Base-by-base conservation (phyloP, 2,888 invertebrate genomes). In the Tortrix viridana region DNA sequence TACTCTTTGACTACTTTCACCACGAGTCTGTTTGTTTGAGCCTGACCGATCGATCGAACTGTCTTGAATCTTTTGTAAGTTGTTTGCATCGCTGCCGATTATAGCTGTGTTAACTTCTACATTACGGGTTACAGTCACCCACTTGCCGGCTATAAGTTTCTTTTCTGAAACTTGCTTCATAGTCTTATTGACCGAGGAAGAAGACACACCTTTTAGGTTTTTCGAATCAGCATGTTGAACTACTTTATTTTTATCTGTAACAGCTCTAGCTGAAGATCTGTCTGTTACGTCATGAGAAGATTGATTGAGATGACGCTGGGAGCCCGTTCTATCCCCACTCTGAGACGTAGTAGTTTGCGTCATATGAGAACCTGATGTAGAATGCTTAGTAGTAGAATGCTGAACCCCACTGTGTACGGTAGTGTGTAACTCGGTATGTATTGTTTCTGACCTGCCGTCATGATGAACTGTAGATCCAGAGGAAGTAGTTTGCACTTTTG, bases 61-160 rank as follows among this genome's bases (percentile, higher is more conserved):
- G 52, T 65, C 50, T 26, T 66, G 56, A 12, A 59, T 47, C 16
- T 62, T 58, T 37, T 61, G 64, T 14, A 62, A 58, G 64, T 69
- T 75, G 50, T 71, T 75, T 12, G 70, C 70, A 52, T 83, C 76
- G 32, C 76, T 77, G 48, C 76, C 77, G 53, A 69, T 68, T 43
- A 66, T 64, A 32, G 48, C 19, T n/a, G 53, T 37, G 57, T 95
- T 94, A 0, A 96, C 95, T 82, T 95, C 95, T 83, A 94, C 94
- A 73, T 95, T 93, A 69, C 94, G 86, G 62, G 92, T 94, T 63
- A 94, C 93, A 19, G 92, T 86, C 6, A 91, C 85, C 79, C 85
- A 91, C 66, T 92, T 92, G 22, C 91, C 93, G 38, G 83, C 89
- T 50, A 90, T 87, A 37, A 92, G 83, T 74, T 93, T 93, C 77